Evolutionary conservation across 2,113 vertebrate species (phyloP), one percentile per base, ranked within the genome.

Genomic region (Dunckerocampus dactyliophorus): DNA sequence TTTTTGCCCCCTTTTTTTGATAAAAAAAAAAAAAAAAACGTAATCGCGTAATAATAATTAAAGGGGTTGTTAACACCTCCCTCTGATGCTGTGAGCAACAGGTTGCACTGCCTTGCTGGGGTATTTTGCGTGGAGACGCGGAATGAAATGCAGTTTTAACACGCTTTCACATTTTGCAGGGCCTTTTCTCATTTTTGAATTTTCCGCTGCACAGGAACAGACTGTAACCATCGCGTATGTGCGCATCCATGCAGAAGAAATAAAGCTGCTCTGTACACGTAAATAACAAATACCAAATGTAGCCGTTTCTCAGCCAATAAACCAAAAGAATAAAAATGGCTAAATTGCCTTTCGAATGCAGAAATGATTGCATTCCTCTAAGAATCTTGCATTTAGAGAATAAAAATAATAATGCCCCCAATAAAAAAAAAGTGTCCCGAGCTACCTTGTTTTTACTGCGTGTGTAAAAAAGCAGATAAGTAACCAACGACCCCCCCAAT

Each of bases 61-160:
- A 10, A 3, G 4, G 2, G 4, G n/a, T 5, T 20, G 68, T 77
- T 76, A 77, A 63, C 65, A 67, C 59, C n/a, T 59, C 52, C 61
- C 63, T 62, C 73, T 69, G 65, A 63, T 78, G 69, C 63, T 71
- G 71, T 69, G 60, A 83, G 84, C 86, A 88, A 88, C 85, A 85
- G 82, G 84, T 88, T 80, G 62, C 69, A 59, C 31, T 4, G 46
- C 61, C 48, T 47, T 59, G 59, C 16, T 14, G 47, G 0, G 47
- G 62, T 54, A 19, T 61, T 24, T 42, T 43, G 11, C 43, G 20
- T 65, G 17, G 12, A 59, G 53, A 22, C 47, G 62, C 24, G 50
- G 47, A 69, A 63, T 24, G 56, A 61, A 55, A 15, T 64, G 47
- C 5, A 22, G 54, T 21, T 57, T 47, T 3, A 4, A 45, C 8